phyloP scores from a whole-genome alignment of 2,797 vertebrate species.

The Sebastes oblongus region DNA sequence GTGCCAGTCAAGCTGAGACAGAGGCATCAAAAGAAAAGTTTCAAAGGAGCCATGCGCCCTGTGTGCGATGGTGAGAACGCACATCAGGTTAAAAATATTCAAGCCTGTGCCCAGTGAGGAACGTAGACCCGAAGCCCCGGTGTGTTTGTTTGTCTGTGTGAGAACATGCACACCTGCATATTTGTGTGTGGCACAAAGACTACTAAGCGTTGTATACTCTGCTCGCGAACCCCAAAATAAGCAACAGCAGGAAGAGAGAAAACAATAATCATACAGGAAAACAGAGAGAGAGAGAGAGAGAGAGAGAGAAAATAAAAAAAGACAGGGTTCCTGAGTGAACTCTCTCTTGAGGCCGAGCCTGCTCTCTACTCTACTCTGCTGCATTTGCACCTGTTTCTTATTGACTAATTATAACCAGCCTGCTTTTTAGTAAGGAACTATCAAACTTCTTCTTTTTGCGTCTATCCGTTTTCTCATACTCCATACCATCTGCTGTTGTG shows the following conservation, averaged over 20 bases:
- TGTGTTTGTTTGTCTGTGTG: conserved; percentile 11
- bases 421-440: conserved; percentile 79
- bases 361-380: conserved; percentile 34
- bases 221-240: conserved; percentile 27
- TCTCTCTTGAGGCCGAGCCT: conserved; percentile 63
- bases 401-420: conserved; percentile 71
- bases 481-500: conserved; percentile 63
- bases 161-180: conserved; percentile 38
- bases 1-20: neutral
- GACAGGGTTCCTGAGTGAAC: conserved; percentile 57
- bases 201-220: conserved; percentile 1
- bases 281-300: neutral
- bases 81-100: conserved; percentile 64
- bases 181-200: conserved; percentile 8
- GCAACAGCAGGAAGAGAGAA: conserved; percentile 58
- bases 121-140: neutral
- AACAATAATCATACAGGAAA: conserved; percentile 44
- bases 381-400: conserved; percentile 73
- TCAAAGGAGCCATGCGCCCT: conserved; percentile 21
- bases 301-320: conserved; percentile 5
- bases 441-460: conserved; percentile 76
- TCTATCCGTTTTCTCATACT: conserved; percentile 52
- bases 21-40: conserved; percentile 33
- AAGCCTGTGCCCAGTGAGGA: conserved; percentile 35
- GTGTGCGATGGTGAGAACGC: conserved; percentile 10